These are phyloP conservation scores for Platalea minor DNA, from an alignment of 2,797 vertebrate species.

Conservation along the genomic window DNA sequence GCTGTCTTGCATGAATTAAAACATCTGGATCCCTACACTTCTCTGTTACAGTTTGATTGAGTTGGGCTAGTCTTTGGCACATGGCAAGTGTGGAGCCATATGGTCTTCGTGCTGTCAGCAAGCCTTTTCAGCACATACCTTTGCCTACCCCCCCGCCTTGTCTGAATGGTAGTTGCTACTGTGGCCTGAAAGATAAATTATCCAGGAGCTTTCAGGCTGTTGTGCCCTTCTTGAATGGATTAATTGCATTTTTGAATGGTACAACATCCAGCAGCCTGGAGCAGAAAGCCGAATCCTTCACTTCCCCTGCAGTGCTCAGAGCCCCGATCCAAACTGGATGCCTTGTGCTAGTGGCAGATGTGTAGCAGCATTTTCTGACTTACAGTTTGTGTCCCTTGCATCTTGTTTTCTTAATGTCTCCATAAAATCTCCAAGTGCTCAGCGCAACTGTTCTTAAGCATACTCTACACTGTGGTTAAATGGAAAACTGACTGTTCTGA, in stretches of 20 bases:
- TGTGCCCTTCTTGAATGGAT: neutral
- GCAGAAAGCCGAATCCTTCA: neutral
- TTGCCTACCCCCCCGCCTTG: neutral
- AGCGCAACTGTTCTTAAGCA: neutral
- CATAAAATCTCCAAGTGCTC: neutral
- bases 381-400: neutral
- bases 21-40: slow-evolving; percentile 39
- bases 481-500: neutral
- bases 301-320: neutral
- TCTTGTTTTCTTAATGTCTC: neutral
- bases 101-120: slow-evolving; percentile 2
- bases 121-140: neutral
- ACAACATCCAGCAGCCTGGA: neutral
- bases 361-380: neutral
- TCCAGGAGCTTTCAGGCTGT: neutral
- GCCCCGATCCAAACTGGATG: neutral
- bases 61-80: neutral
- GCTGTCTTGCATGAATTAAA: slow-evolving; percentile 44
- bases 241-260: neutral
- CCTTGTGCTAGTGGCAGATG: neutral
- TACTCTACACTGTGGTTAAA: neutral
- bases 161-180: slow-evolving; percentile 13
- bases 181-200: neutral
- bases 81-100: neutral
- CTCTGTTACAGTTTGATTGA: slow-evolving; percentile 10